Base-by-base conservation (phyloP, 2,888 invertebrate species). In the Conomelus anceps region DNA sequence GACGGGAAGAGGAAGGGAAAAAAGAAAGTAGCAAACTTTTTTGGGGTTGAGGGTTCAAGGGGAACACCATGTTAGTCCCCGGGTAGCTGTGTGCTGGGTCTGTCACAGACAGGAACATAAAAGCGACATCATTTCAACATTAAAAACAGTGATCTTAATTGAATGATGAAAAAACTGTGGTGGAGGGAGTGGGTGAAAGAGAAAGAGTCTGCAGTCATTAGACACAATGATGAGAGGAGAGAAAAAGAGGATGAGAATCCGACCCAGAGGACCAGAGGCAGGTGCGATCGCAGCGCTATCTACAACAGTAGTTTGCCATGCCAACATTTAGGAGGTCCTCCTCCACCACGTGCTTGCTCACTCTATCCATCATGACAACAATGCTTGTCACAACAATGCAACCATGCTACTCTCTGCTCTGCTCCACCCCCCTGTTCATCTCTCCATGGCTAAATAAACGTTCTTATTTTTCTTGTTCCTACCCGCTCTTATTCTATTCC, bases 351-450 rank as follows among this genome's bases (percentile, higher is more conserved):
- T 85, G 89, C 34, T 89, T 86, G 26, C 63, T 63, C 63, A 29
- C 88, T 88, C 89, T 86, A 90, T 90, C 90, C 88, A 90, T 90
- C 90, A 90, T 26, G 22, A 84, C 90, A 89, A 90, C 90, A 90
- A 90, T 90, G 90, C 90, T 90, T 90, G 90, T 90, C 90, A 90
- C 89, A 90, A 90, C 90, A 90, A 90, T 88, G 85, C 88, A 63
- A 63, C 63, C 63, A n/a, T 63, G 63, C 63, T 63, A n/a, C 63
- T 34, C 17, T 85, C 23, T 88, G 22, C 22, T 26, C 88, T 22
- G 24, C 88, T 89, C 89, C 86, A 22, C 89, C 23, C 88, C 87
- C 88, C 85, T 22, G 23, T 23, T 86, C 23, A 7, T 9, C 63
- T 26, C 23, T 86, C 24, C 23, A 22, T 9, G 85, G 24, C n/a